A percentile compares a stretch with the other conserved stretches of the same genome.
Evolutionary conservation across 2,888 invertebrate genomes (phyloP).

Genomic region (Drosophila antonietae): DNA sequence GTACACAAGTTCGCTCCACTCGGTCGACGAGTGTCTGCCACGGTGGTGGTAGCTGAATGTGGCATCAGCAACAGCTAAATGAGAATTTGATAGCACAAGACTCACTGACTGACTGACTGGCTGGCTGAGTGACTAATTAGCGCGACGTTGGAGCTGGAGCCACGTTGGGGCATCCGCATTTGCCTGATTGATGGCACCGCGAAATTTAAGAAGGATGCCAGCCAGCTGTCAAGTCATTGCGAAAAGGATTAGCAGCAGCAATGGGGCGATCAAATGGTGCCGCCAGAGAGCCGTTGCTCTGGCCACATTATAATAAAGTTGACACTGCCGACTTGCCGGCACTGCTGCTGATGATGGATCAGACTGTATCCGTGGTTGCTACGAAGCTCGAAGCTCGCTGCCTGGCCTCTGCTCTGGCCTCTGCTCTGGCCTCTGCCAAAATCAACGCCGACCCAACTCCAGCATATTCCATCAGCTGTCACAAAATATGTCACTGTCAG

Average conservation of each 20-base stretch:
- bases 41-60: constrained; percentile 53
- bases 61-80: constrained; percentile 27
- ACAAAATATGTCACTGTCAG: constrained; percentile 84
- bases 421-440: constrained; percentile 29
- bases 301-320: constrained; percentile 73
- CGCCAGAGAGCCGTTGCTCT: constrained; percentile 55
- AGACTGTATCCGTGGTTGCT: constrained; percentile 40
- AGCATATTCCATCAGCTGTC: constrained; percentile 84
- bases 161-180: constrained; percentile 53
- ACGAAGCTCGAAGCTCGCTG: background rate
- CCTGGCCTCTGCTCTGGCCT: constrained; percentile 16
- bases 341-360: constrained; percentile 77
- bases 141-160: constrained; percentile 56
- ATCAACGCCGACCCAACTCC: constrained; percentile 48
- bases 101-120: constrained; percentile 12
- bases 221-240: constrained; percentile 83
- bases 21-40: constrained; percentile 48
- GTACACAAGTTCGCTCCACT: constrained; percentile 58
- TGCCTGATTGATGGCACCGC: constrained; percentile 84
- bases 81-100: constrained; percentile 35
- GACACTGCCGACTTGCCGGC: constrained; percentile 69
- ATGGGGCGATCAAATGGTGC: constrained; percentile 81
- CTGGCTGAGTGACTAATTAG: constrained; percentile 78
- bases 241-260: constrained; percentile 82
- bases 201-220: constrained; percentile 84